These are phyloP conservation scores for Desmodus rotundus DNA, from an alignment of 2,113 vertebrate genomes.

Conservation along the genomic window DNA sequence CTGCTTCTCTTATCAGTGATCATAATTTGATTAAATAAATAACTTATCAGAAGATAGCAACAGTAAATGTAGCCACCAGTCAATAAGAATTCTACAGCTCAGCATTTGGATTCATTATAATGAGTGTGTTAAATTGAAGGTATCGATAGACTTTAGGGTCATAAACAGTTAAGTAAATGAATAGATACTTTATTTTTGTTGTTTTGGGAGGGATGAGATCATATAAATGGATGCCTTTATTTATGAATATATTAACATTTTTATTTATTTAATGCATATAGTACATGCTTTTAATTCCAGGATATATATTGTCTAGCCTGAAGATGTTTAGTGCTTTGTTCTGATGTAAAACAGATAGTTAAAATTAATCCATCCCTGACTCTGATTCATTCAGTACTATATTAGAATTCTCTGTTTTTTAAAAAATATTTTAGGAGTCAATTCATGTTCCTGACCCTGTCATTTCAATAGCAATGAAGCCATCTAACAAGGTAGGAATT, in stretches of 20 bases:
- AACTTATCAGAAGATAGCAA: neutral
- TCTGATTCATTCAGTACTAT: neutral
- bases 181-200: neutral
- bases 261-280: conserved; percentile 17
- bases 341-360: neutral
- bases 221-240: neutral
- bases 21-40: neutral
- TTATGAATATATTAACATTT: neutral
- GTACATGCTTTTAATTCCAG: neutral
- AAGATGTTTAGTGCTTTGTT: neutral
- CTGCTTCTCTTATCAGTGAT: neutral
- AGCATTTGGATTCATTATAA: neutral
- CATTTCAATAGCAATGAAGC: conserved; percentile 93
- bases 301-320: neutral
- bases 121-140: neutral
- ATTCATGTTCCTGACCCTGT: conserved; percentile 96
- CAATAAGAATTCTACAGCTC: neutral
- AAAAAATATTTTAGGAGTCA: conserved; percentile 87
- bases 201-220: neutral
- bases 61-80: neutral
- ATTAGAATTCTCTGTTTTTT: conserved; percentile 34
- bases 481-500: conserved; percentile 89
- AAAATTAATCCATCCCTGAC: neutral
- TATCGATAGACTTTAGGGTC: neutral
- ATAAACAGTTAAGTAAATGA: neutral